These are phyloP conservation scores for Knipowitschia caucasica DNA, from an alignment of 2,797 vertebrate species.

Conservation along the genomic window DNA sequence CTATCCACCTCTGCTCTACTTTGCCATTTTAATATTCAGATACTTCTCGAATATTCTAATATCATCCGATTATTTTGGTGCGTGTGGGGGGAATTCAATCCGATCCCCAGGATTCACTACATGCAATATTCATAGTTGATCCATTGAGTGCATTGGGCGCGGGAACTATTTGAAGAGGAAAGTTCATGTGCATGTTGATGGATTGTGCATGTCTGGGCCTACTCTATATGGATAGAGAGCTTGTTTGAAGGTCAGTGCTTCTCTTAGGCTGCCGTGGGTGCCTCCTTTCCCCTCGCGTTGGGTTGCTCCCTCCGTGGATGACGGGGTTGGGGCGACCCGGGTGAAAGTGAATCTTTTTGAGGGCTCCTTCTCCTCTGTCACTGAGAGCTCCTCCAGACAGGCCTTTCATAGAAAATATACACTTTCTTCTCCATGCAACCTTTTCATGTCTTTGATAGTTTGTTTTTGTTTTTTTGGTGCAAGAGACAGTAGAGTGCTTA, in stretches of 20 bases:
- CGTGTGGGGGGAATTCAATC: constrained; percentile 56
- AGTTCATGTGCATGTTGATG: constrained; percentile 80
- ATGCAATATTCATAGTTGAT: constrained; percentile 79
- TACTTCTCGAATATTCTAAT: constrained; percentile 36
- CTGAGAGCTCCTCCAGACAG: constrained; percentile 46
- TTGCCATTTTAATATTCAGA: constrained; percentile 19
- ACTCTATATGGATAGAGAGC: constrained; percentile 76
- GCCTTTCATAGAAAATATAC: constrained; percentile 54
- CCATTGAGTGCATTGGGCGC: constrained; percentile 74
- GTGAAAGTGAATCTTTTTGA: constrained; percentile 65
- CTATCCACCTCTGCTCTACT: neutral
- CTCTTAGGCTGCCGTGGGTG: constrained; percentile 57
- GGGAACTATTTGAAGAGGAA: constrained; percentile 77
- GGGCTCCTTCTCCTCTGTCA: constrained; percentile 45
- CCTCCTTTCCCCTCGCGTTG: constrained; percentile 68
- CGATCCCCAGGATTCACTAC: constrained; percentile 59
- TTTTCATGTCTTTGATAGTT: constrained; percentile 44
- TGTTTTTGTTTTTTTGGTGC: constrained; percentile 15
- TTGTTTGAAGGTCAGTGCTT: constrained; percentile 79
- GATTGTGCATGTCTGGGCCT: constrained; percentile 74
- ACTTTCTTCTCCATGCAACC: constrained; percentile 37
- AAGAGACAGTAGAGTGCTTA: neutral
- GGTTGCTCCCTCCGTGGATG: constrained; percentile 66
- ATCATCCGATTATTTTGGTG: constrained; percentile 32
- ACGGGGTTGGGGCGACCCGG: constrained; percentile 72